Evolutionary conservation across 2,113 vertebrate genomes (phyloP).

Genomic region (Martes martes): DNA sequence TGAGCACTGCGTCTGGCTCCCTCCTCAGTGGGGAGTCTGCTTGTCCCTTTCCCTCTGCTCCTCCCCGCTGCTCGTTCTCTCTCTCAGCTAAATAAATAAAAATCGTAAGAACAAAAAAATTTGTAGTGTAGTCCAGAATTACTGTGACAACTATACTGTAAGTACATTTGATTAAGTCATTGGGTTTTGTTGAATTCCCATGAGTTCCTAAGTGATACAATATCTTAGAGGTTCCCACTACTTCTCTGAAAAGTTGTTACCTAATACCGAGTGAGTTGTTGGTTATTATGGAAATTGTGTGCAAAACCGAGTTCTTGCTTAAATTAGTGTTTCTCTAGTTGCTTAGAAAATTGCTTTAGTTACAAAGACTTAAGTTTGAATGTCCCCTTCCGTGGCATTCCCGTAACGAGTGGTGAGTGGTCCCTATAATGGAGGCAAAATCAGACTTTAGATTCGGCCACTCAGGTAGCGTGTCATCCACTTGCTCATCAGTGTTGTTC

Average conservation of each 20-base stretch:
- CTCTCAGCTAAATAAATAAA: neutral
- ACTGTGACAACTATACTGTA: neutral
- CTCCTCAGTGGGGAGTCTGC: neutral
- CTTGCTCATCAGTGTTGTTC: neutral
- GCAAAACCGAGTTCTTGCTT: neutral
- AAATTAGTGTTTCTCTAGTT: conserved; percentile 14
- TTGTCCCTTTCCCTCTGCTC: neutral
- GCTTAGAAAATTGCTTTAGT: neutral
- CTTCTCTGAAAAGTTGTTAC: conserved; percentile 12
- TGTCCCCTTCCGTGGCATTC: neutral
- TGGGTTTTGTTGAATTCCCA: conserved; percentile 9
- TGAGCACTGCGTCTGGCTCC: neutral
- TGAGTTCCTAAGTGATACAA: neutral
- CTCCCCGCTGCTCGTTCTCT: neutral
- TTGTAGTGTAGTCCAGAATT: neutral
- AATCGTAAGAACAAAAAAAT: neutral
- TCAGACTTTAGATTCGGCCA: neutral
- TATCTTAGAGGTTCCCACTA: neutral
- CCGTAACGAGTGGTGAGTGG: neutral
- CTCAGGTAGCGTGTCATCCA: neutral
- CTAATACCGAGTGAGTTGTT: neutral
- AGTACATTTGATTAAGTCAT: neutral
- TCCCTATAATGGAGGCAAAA: neutral
- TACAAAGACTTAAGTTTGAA: neutral
- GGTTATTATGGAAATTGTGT: conserved; percentile 42